Evolutionary conservation across 2,113 vertebrate genomes (phyloP).

Genomic region (Montifringilla adamsi): DNA sequence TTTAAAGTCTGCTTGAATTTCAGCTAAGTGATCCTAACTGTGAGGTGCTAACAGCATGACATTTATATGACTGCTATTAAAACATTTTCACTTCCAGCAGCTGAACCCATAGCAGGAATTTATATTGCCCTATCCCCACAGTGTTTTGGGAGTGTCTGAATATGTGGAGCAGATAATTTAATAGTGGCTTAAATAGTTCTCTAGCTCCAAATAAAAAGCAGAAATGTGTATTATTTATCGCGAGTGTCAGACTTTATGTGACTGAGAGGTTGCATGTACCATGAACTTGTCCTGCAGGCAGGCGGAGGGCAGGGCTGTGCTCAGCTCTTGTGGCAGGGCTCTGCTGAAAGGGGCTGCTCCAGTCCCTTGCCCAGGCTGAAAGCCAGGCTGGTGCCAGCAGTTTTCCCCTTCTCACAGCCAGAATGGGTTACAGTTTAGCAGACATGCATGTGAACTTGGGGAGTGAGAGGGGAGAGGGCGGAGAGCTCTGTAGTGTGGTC

Average conservation of each 20-base stretch:
- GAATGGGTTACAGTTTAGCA: background rate
- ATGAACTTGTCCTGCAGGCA: background rate
- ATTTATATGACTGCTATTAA: constrained; percentile 26
- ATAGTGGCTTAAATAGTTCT: background rate
- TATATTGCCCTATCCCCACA: background rate
- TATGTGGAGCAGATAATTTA: background rate
- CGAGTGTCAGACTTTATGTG: background rate
- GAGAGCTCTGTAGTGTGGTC: background rate
- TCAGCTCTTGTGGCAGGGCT: background rate
- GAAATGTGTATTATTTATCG: background rate
- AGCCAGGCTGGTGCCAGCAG: background rate
- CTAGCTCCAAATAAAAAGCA: background rate
- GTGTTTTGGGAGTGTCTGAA: background rate
- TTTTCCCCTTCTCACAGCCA: background rate
- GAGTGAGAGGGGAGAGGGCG: background rate
- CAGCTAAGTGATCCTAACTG: constrained; percentile 22
- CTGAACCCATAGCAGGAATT: background rate
- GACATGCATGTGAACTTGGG: background rate
- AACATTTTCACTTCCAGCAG: constrained; percentile 45
- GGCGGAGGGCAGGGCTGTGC: background rate
- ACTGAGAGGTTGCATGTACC: background rate
- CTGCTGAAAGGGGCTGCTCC: background rate
- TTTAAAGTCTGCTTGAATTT: constrained; percentile 13
- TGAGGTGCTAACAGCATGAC: constrained; percentile 67
- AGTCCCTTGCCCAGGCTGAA: background rate